Base-by-base conservation (phyloP, 1,140 invertebrate genomes). In the Drosophila sechellia region DNA sequence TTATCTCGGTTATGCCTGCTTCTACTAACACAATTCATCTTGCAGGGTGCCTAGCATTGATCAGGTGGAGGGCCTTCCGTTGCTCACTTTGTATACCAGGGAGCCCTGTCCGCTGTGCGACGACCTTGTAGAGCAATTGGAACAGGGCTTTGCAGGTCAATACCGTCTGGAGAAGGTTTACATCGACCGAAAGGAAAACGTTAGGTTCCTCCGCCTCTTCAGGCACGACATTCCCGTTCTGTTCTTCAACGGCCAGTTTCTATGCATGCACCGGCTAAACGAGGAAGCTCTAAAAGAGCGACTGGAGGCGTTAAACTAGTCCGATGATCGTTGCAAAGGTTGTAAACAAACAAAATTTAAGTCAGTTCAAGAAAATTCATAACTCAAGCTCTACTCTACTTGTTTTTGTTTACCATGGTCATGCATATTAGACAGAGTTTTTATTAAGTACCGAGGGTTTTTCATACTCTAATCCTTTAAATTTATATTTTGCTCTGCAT, bases 181-280 rank as follows among this genome's bases (percentile, higher is more conserved):
- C 92, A 98, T 98, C 34, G 95, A 94, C 12, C 92, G 93, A 13
- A 94, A 94, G 78, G 95, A 95, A 85, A 97, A 98, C 91, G 83
- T 96, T 54, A 93, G 94, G 58, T 97, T 95, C 94, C 93, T 95
- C 55, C 93, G 95, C 58, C 93, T 97, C n/a, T 98, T 97, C 86
- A 94, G 95, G 60, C 94, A 95, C 91, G 96, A 98, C 91, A 98
- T 98, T 85, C 97, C 97, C 50, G 97, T 98, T 12, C 93, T 98
- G 81, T 96, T 97, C 93, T 93, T 98, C 5, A 96, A 98, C 92
- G 95, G 95, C 13, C 93, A 95, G 80, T 98, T 95, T 93, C 93
- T 98, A 25, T 97, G 97, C 93, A 97, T 97, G 93, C 96, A 98
- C 92, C 94, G 93, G 76, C 93, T 97, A 46, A 94, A 98, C 90